phyloP scores from a whole-genome alignment of 2,113 vertebrate species.

The Callithrix jacchus region DNA sequence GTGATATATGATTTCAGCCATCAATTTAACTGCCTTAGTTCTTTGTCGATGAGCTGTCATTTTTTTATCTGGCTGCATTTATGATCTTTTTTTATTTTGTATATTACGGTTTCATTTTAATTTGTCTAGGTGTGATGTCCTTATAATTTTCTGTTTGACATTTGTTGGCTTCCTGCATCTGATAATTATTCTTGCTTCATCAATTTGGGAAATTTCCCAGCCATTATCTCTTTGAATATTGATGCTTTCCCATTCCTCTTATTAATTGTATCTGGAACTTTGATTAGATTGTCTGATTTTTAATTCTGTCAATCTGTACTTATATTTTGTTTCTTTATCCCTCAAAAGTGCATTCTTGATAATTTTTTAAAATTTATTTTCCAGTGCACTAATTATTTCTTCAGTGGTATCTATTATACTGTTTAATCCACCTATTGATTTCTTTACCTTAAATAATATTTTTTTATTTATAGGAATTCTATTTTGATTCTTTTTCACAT shows the following conservation, averaged over 20 bases:
- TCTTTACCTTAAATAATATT: neutral
- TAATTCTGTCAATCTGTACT: neutral
- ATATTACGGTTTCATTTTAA: neutral
- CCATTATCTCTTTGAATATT: neutral
- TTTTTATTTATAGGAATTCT: neutral
- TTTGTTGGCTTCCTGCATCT: neutral
- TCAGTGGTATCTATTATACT: neutral
- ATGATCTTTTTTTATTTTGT: neutral
- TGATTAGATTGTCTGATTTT: neutral
- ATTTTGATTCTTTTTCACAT: neutral
- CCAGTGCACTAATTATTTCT: constrained; percentile 18
- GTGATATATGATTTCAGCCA: neutral
- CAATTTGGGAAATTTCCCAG: neutral
- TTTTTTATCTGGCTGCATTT: neutral
- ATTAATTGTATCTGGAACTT: neutral
- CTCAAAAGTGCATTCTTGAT: neutral
- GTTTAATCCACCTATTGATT: neutral
- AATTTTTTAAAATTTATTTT: neutral
- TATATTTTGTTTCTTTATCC: neutral
- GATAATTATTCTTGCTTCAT: neutral
- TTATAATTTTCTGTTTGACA: neutral
- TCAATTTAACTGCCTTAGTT: neutral
- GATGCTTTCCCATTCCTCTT: neutral
- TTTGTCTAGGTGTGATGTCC: neutral
- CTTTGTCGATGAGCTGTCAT: neutral